phyloP scores from a whole-genome alignment of 2,888 invertebrate species.

The Tetheella fluctuosa region DNA sequence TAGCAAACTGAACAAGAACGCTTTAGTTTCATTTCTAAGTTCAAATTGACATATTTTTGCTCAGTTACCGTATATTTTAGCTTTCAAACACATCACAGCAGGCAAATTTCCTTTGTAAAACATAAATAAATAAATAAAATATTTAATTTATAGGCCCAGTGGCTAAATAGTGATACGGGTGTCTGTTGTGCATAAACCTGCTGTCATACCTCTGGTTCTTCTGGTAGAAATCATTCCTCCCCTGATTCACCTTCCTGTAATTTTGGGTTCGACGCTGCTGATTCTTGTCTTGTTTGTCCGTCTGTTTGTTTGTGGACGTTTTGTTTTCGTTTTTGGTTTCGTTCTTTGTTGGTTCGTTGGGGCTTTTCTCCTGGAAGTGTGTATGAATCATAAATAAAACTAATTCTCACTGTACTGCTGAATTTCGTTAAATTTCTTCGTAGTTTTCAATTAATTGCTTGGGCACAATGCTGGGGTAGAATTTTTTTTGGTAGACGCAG shows the following conservation, averaged over 20 bases:
- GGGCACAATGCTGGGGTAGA: too few species aligned
- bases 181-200: constrained; percentile 69
- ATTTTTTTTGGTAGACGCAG: too few species aligned
- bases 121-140: background rate
- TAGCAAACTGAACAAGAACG: background rate
- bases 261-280: constrained; percentile 65
- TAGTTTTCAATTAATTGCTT: too few species aligned
- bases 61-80: background rate
- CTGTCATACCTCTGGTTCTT: constrained; percentile 75
- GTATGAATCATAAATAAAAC: too few species aligned
- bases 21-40: too few species aligned
- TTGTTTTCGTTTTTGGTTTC: constrained; percentile 41
- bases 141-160: constrained; percentile 78
- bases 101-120: background rate
- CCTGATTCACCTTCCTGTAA: constrained; percentile 68
- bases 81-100: background rate
- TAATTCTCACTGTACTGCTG: too few species aligned
- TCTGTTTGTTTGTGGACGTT: constrained; percentile 47
- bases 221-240: constrained; percentile 67
- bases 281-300: constrained; percentile 59
- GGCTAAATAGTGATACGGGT: constrained; percentile 75
- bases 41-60: constrained; percentile 1
- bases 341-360: constrained; percentile 46
- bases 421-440: background rate
- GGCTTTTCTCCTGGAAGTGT: constrained; percentile 57